A percentile compares a stretch with the other conserved stretches of the same genome.
Evolutionary conservation across 2,797 vertebrate species (phyloP).

Genomic region (Pelodytes ibericus): DNA sequence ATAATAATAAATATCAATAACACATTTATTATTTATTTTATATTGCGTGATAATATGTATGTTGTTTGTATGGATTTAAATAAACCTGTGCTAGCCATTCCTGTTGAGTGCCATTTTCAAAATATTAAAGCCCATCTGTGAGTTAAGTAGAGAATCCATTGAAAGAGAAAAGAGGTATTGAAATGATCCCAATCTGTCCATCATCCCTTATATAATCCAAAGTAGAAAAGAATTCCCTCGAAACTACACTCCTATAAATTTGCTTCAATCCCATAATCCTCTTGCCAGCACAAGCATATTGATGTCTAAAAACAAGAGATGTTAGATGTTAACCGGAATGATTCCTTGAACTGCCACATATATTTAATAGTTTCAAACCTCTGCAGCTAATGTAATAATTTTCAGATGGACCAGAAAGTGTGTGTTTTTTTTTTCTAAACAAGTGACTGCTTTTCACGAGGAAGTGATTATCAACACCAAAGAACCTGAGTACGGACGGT

Average conservation of each 20-base stretch:
- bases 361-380: constrained; percentile 16
- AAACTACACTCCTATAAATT: constrained; percentile 13
- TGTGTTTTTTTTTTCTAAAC: constrained; percentile 30
- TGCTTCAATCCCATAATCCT: constrained; percentile 13
- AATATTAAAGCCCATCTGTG: neutral
- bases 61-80: constrained; percentile 21
- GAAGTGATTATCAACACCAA: constrained; percentile 41
- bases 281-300: neutral
- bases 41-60: too few relatives aligned
- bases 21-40: too few relatives aligned
- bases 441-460: constrained; percentile 46
- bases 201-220: neutral
- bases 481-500: constrained; percentile 17
- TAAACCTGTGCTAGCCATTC: constrained; percentile 4
- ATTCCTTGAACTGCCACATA: constrained; percentile 31
- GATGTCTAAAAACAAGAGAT: neutral
- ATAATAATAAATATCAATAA: too few relatives aligned
- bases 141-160: neutral
- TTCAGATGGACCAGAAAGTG: constrained; percentile 38
- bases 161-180: neutral
- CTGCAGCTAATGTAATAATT: constrained; percentile 26
- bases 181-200: constrained; percentile 2
- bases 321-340: neutral
- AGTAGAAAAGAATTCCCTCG: constrained; percentile 5
- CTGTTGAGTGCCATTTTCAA: neutral